These are phyloP conservation scores for Ornithoptera alexandrae DNA, from an alignment of 2,888 invertebrate species.

Conservation along the genomic window DNA sequence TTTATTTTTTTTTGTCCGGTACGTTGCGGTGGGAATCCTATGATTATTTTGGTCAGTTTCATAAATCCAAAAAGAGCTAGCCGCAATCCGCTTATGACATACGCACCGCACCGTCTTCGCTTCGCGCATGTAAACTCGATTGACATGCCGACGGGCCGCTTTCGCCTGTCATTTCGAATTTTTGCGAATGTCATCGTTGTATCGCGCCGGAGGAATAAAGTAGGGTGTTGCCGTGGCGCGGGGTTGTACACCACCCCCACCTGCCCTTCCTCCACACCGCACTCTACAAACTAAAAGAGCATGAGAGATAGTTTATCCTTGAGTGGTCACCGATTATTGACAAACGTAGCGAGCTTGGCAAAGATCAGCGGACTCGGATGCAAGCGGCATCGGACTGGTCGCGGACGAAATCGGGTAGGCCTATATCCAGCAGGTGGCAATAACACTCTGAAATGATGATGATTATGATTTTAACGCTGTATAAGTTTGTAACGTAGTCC, in stretches of 20 bases:
- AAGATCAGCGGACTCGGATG: too few species aligned
- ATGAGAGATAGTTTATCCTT: slow-evolving; percentile 1
- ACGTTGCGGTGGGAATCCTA: too few species aligned
- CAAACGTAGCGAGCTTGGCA: too few species aligned
- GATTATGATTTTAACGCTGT: too few species aligned
- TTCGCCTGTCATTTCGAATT: slow-evolving; percentile 62
- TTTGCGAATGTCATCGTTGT: slow-evolving; percentile 60
- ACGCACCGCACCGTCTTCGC: slow-evolving; percentile 34
- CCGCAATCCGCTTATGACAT: slow-evolving; percentile 30
- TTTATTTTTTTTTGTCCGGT: too few species aligned
- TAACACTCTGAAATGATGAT: too few species aligned
- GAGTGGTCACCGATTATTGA: too few species aligned
- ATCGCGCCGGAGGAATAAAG: slow-evolving; percentile 34
- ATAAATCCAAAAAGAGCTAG: background rate
- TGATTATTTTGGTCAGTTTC: too few species aligned
- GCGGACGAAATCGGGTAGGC: too few species aligned
- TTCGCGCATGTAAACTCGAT: slow-evolving; percentile 62
- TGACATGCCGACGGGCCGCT: slow-evolving; percentile 60
- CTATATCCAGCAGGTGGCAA: too few species aligned
- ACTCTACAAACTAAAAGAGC: slow-evolving; percentile 25
- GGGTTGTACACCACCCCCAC: slow-evolving; percentile 8
- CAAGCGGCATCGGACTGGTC: too few species aligned
- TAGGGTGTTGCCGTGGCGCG: slow-evolving; percentile 32
- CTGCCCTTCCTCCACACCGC: background rate
- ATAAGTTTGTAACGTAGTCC: too few species aligned